phyloP scores from a whole-genome alignment of 2,797 vertebrate species.

The Cichlasoma orientale region DNA sequence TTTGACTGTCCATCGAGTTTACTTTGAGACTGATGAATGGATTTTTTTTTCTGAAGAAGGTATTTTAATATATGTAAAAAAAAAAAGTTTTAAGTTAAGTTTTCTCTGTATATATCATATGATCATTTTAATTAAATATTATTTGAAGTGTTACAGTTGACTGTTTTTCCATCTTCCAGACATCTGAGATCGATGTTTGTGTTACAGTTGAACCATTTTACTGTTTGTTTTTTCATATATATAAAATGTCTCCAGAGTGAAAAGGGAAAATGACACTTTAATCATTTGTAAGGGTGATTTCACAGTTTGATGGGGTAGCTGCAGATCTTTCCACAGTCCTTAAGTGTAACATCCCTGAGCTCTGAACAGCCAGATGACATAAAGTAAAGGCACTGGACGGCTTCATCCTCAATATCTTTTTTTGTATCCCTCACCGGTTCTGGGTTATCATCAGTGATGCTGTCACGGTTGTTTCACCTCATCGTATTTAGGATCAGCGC shows the following conservation, averaged over 20 bases:
- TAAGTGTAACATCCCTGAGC: conserved; percentile 3
- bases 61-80: conserved; percentile 95
- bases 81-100: conserved; percentile 88
- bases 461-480: conserved; percentile 17
- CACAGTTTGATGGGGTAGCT: neutral
- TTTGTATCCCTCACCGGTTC: neutral
- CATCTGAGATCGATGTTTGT: neutral
- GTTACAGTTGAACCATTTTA: neutral
- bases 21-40: conserved; percentile 69
- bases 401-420: neutral
- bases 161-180: neutral
- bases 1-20: conserved; percentile 56
- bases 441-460: neutral
- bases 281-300: too few species aligned
- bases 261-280: too few species aligned
- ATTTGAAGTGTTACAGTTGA: conserved; percentile 69
- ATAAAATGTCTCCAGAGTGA: too few species aligned
- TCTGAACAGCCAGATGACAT: neutral
- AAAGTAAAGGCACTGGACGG: neutral
- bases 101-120: conserved; percentile 90
- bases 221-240: too few species aligned
- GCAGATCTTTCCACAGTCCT: neutral
- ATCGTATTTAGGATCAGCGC: conserved; percentile 16
- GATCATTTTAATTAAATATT: conserved; percentile 84
- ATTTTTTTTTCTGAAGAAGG: conserved; percentile 76